phyloP scores from a whole-genome alignment of 2,113 vertebrate species.

The Excalfactoria chinensis region DNA sequence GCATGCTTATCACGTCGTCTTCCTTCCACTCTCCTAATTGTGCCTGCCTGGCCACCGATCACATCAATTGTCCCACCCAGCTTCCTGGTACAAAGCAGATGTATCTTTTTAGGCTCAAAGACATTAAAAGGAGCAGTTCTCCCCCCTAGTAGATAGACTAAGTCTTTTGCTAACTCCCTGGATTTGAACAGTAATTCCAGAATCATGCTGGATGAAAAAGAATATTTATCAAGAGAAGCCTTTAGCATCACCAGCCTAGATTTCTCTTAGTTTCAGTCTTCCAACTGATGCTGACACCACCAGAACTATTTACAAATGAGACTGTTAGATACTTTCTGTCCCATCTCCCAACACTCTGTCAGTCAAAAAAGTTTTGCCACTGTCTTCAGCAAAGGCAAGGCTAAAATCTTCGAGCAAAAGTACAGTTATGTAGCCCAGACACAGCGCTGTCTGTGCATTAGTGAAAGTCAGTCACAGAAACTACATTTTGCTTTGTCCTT shows the following conservation, averaged over 20 bases:
- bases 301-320: neutral
- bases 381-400: neutral
- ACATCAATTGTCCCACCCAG: slow-evolving; percentile 78
- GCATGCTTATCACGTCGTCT: slow-evolving; percentile 75
- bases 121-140: neutral
- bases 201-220: neutral
- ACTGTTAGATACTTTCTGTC: neutral
- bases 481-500: neutral
- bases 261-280: neutral
- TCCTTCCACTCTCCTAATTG: slow-evolving; percentile 76
- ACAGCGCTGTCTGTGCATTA: neutral
- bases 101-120: neutral
- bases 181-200: neutral
- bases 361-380: neutral
- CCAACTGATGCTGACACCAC: neutral
- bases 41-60: slow-evolving; percentile 77
- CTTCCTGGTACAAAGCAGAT: slow-evolving; percentile 71
- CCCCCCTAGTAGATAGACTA: neutral
- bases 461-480: neutral
- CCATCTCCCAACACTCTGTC: neutral
- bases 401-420: neutral
- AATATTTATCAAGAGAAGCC: neutral
- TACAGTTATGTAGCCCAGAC: neutral
- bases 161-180: neutral
- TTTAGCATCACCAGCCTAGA: neutral